Percentiles rank a stretch among this genome's conserved stretches.
phyloP scores from a whole-genome alignment of 2,113 vertebrate genomes.

The Tamias sibiricus region DNA sequence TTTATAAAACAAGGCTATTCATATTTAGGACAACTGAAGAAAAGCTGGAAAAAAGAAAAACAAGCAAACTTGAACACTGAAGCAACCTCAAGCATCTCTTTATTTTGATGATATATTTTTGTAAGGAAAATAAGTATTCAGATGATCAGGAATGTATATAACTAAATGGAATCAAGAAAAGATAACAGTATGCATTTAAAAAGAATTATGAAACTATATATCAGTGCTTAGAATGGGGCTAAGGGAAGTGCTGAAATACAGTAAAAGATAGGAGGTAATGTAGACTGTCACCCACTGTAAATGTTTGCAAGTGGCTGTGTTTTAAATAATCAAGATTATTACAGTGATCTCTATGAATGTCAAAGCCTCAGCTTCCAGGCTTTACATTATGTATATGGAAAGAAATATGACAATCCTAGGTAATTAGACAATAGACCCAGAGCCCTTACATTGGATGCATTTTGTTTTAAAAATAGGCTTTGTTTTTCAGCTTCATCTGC shows the following conservation, averaged over 20 bases:
- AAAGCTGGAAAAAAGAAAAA: conserved; percentile 88
- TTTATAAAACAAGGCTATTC: conserved; percentile 87
- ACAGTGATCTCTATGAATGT: conserved; percentile 89
- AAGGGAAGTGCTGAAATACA: conserved; percentile 84
- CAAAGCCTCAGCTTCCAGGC: conserved; percentile 86
- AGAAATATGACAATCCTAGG: conserved; percentile 85
- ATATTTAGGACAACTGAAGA: conserved; percentile 87
- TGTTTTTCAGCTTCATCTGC: conserved; percentile 95
- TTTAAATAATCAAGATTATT: conserved; percentile 84
- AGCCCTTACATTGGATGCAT: conserved; percentile 91
- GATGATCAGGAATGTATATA: conserved; percentile 86
- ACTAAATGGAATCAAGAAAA: conserved; percentile 83
- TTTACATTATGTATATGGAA: conserved; percentile 85
- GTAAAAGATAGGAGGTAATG: conserved; percentile 81
- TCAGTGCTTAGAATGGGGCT: conserved; percentile 86
- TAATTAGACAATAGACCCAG: conserved; percentile 88
- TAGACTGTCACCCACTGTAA: conserved; percentile 89
- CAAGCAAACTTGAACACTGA: conserved; percentile 90
- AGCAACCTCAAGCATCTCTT: conserved; percentile 91
- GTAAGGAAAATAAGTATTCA: conserved; percentile 86
- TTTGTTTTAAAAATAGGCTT: conserved; percentile 89
- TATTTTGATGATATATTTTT: conserved; percentile 87
- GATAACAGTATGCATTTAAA: conserved; percentile 83
- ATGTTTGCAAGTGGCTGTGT: conserved; percentile 88
- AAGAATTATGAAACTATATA: conserved; percentile 83